Evolutionary conservation across 1,140 invertebrate genomes (phyloP), one percentile per base, ranked within the genome.

Genomic region (Drosophila quadrilineata): DNA sequence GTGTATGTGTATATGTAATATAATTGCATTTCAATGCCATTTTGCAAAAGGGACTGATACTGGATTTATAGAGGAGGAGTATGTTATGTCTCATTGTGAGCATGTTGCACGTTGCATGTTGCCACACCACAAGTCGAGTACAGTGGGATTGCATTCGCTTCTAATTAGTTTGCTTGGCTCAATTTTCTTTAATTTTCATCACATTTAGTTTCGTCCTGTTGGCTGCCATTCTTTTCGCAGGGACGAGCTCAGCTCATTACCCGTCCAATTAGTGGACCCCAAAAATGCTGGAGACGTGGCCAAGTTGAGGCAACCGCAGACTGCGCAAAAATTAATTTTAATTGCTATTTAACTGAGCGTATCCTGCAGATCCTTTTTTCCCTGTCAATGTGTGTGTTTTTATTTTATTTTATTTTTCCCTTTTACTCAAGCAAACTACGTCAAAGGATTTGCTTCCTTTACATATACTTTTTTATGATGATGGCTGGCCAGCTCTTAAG

Each of bases 321-420:
- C 57, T 80, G 76, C 63, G 74, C 74, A 82, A 75, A 82, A 80
- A 80, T 80, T 82, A 76, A 80, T 82, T 80, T 80, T 82, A 80
- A 80, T 80, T 80, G 77, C 76, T 75, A 80, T 80, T 80, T 80
- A 80, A 80, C 76, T 80, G 76, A 82, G 71, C 76, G 56, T 75
- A 50, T 53, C 50, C 38, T 48, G 43, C 62, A 41, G 49, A 69
- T 46, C 62, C 35, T 66, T 58, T 70, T 53, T 28, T 53, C 46
- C 12, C 45, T 38, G 36, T 57, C 65, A 67, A 67, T 52, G 56
- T 28, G 2, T 9, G 21, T 50, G 6, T 21, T 40, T 57, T 19
- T 45, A 16, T 69, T 56, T 69, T 48, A 28, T 50, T 66, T 40
- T 10, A n/a, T 10, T 29, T 16, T 38, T 54, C 3, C 28, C n/a